Conservation (phyloP, 2,888 invertebrate species). For the Ennomos fuscantarius region DNA sequence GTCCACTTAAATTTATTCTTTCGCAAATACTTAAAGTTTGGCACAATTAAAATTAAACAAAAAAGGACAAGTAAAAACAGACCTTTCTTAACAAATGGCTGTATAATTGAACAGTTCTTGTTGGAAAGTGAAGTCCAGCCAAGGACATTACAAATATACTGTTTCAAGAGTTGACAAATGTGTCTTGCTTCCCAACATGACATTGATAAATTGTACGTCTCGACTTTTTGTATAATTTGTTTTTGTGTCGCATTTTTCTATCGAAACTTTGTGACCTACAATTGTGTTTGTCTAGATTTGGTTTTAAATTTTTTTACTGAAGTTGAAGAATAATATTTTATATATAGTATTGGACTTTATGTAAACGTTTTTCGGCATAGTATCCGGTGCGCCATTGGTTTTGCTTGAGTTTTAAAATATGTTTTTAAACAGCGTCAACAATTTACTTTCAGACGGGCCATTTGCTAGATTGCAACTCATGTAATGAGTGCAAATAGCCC, state of each 20-base stretch:
- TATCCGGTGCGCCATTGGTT: too few relatives aligned
- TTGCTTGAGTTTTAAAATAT: too few relatives aligned
- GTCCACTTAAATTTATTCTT: too few relatives aligned
- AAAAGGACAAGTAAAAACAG: background rate
- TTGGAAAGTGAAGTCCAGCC: slow-evolving; percentile 8
- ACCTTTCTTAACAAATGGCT: background rate
- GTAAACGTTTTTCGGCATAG: too few relatives aligned
- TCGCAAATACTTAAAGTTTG: too few relatives aligned
- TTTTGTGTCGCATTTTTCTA: slow-evolving; percentile 24
- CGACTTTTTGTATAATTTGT: slow-evolving; percentile 35
- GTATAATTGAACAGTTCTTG: slow-evolving; percentile 18
- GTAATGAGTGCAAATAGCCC: too few relatives aligned
- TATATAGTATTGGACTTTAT: too few relatives aligned
- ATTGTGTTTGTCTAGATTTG: slow-evolving; percentile 15
- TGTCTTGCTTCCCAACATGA: slow-evolving; percentile 25
- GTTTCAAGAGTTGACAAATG: slow-evolving; percentile 39
- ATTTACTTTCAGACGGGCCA: too few relatives aligned
- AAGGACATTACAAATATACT: slow-evolving; percentile 14
- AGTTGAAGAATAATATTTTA: too few relatives aligned
- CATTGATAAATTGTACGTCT: slow-evolving; percentile 38
- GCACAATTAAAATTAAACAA: background rate
- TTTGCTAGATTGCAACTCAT: too few relatives aligned
- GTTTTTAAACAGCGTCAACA: too few relatives aligned
- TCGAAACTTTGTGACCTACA: slow-evolving; percentile 14
- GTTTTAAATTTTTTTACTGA: background rate